These are phyloP conservation scores for Dromococcyx pavoninus DNA, from an alignment of 2,797 vertebrate species.

Conservation along the genomic window DNA sequence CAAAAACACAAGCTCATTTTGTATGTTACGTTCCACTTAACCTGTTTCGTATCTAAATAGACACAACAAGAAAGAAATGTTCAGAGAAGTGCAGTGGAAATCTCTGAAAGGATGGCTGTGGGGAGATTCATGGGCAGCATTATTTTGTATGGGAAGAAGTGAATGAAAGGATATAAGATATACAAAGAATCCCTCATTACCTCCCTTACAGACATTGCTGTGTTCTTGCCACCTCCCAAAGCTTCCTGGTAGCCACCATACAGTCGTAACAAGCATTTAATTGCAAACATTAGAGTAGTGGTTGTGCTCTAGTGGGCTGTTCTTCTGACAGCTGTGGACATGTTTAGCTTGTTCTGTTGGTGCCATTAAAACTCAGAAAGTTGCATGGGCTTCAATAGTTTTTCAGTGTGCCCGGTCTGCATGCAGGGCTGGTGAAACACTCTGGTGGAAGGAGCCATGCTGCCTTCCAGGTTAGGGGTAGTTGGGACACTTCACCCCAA, in stretches of 20 bases:
- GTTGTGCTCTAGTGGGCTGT: not conserved
- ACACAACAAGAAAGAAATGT: not conserved
- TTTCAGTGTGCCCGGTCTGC: not conserved
- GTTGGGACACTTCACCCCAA: not conserved
- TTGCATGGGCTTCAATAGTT: not conserved
- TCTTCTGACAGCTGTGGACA: not conserved
- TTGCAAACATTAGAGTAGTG: not conserved
- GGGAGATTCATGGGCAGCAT: not conserved
- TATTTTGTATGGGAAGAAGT: not conserved
- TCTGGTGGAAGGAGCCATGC: not conserved
- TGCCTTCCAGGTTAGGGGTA: not conserved
- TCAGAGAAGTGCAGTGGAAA: not conserved
- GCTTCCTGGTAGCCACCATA: not conserved
- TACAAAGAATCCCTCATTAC: not conserved
- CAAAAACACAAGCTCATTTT: not conserved
- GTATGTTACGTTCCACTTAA: not conserved
- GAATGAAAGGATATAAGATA: not conserved
- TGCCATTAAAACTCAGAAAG: not conserved
- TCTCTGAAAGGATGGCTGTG: not conserved
- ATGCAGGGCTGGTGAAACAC: not conserved
- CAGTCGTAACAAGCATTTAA: not conserved
- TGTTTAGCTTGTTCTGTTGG: not conserved
- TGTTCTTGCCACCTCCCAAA: not conserved
- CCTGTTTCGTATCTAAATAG: not conserved
- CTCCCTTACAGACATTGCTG: not conserved